Conservation (phyloP, 2,113 vertebrate genomes). For the Turdus rufiventris region DNA sequence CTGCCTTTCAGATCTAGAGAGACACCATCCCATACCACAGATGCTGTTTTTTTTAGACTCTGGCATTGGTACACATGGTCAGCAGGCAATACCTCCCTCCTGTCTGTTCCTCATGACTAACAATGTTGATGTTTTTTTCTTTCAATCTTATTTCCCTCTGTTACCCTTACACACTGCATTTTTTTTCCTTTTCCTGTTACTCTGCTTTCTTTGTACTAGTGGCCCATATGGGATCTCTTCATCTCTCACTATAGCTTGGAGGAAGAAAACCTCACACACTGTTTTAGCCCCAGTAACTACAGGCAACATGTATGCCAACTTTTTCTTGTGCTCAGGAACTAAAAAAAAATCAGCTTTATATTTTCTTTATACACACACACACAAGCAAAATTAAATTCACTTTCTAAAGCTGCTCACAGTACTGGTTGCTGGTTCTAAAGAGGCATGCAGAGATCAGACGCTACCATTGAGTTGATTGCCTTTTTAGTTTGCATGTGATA, state of each 20-base stretch:
- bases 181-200: slow-evolving; percentile 54
- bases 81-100: slow-evolving; percentile 61
- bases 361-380: background rate
- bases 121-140: slow-evolving; percentile 68
- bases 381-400: slow-evolving; percentile 42
- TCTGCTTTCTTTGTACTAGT: slow-evolving; percentile 62
- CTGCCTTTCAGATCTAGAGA: slow-evolving; percentile 68
- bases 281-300: slow-evolving; percentile 3
- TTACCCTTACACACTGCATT: slow-evolving; percentile 41
- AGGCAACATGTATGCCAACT: background rate
- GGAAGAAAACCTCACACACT: slow-evolving; percentile 30
- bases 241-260: slow-evolving; percentile 39
- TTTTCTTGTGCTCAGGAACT: background rate
- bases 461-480: background rate
- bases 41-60: slow-evolving; percentile 54
- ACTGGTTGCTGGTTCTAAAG: background rate
- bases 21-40: slow-evolving; percentile 58
- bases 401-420: slow-evolving; percentile 42
- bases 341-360: background rate
- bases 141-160: slow-evolving; percentile 72
- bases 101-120: slow-evolving; percentile 63
- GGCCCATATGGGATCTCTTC: slow-evolving; percentile 68
- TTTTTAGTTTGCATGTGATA: slow-evolving; percentile 1
- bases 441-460: slow-evolving; percentile 14
- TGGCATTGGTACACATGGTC: slow-evolving; percentile 64